Evolutionary conservation across 1,140 invertebrate genomes (phyloP).

Genomic region (Scylla paramamosain): DNA sequence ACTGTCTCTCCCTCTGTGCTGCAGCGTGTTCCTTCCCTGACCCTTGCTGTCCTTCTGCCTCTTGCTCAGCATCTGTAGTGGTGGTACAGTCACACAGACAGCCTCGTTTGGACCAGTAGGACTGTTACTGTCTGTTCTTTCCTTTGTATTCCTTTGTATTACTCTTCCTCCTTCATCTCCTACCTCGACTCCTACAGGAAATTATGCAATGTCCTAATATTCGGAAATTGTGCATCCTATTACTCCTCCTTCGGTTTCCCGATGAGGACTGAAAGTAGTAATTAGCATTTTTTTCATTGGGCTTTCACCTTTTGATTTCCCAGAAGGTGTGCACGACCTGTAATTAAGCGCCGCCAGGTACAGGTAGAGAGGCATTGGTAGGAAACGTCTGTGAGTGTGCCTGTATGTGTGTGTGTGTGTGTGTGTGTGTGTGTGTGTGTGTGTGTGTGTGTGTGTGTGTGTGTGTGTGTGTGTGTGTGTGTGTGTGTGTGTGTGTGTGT

Average conservation of each 20-base stretch:
- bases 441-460: slow-evolving; percentile 14
- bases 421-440: slow-evolving; percentile 18
- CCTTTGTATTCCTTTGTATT: too few species aligned
- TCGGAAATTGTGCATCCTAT: not conserved
- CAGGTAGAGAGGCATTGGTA: not conserved
- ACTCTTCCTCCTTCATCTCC: not conserved
- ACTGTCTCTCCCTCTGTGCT: too few species aligned
- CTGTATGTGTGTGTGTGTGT: not conserved
- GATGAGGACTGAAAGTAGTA: not conserved
- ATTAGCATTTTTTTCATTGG: not conserved
- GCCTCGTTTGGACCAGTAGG: too few species aligned
- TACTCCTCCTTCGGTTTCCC: not conserved
- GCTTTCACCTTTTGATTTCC: not conserved
- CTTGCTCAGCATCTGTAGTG: too few species aligned
- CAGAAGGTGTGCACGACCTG: not conserved
- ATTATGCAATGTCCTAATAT: not conserved
- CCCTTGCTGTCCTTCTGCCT: too few species aligned
- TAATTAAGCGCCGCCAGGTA: not conserved
- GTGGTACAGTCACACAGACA: too few species aligned
- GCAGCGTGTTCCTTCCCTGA: too few species aligned
- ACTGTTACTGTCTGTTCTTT: too few species aligned
- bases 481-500: not conserved
- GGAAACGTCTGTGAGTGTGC: not conserved
- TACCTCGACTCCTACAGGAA: not conserved
- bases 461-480: not conserved